Conservation (phyloP, 2,888 invertebrate species). For the Himalopsyche anomala region DNA sequence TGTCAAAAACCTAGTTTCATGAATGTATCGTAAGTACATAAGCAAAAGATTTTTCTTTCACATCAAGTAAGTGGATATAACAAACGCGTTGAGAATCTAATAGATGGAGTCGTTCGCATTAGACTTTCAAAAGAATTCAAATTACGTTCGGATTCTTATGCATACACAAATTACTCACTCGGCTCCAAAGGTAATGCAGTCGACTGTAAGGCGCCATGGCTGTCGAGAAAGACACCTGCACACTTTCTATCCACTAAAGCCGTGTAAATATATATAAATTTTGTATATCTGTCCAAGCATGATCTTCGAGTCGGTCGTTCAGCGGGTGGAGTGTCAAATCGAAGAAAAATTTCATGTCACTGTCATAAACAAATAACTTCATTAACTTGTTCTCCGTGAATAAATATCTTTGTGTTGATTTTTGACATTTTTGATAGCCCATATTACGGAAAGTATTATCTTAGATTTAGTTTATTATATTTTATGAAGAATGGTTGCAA, state of each 20-base stretch:
- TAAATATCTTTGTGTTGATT: no score
- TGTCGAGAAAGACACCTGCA: constrained; percentile 55
- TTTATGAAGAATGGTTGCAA: no score
- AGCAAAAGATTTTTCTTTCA: no score
- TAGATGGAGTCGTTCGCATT: constrained; percentile 44
- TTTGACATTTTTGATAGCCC: no score
- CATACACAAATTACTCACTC: constrained; percentile 50
- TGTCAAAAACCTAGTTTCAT: no score
- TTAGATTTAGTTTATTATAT: no score
- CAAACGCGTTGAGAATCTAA: not conserved
- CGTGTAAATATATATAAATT: constrained; percentile 29
- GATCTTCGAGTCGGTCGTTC: not conserved
- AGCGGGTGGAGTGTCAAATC: constrained; percentile 5
- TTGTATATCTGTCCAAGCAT: constrained; percentile 11
- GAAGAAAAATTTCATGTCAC: no score
- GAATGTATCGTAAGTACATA: no score
- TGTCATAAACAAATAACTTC: no score
- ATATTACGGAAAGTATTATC: no score
- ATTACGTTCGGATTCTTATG: constrained; percentile 43
- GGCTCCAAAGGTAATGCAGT: constrained; percentile 37
- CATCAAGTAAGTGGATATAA: not conserved
- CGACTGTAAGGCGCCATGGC: constrained; percentile 51
- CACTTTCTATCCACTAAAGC: constrained; percentile 55
- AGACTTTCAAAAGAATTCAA: constrained; percentile 59
- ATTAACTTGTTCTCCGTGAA: no score